Percentiles rank a stretch among this genome's conserved stretches.
These are phyloP conservation scores for Gobius niger DNA, from an alignment of 2,113 vertebrate species.

Conservation along the genomic window DNA sequence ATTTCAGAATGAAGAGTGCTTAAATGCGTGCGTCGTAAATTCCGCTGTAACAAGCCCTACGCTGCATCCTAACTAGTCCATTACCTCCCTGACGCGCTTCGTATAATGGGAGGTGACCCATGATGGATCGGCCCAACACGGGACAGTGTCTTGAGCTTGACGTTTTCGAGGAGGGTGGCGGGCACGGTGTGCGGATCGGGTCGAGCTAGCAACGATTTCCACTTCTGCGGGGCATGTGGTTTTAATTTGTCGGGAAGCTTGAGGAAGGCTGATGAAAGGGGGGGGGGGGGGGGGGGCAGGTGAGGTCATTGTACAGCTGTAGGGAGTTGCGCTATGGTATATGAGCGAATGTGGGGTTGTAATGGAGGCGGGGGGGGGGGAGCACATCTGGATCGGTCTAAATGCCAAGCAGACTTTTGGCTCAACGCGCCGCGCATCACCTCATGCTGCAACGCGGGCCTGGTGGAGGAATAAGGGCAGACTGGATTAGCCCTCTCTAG, in stretches of 20 bases:
- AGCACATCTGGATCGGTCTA: slow-evolving; percentile 6
- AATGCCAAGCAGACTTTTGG: slow-evolving; percentile 38
- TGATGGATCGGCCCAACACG: slow-evolving; percentile 42
- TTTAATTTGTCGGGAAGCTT: slow-evolving; percentile 57
- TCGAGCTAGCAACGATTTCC: slow-evolving; percentile 43
- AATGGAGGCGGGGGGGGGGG: background rate
- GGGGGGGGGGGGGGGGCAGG: slow-evolving; percentile 73
- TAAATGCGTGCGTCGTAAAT: slow-evolving; percentile 9
- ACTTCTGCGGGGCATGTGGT: slow-evolving; percentile 61
- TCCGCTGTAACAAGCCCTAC: slow-evolving; percentile 27
- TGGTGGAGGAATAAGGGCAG: background rate
- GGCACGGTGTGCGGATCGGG: slow-evolving; percentile 30
- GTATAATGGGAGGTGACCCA: slow-evolving; percentile 41
- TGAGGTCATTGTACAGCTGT: slow-evolving; percentile 73
- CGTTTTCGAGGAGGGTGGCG: no score
- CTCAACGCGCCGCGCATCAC: slow-evolving; percentile 4
- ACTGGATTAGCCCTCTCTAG: no score
- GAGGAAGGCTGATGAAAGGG: slow-evolving; percentile 71
- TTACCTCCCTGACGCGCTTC: slow-evolving; percentile 29
- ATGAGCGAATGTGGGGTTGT: slow-evolving; percentile 30
- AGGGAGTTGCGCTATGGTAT: slow-evolving; percentile 27
- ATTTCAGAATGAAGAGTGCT: slow-evolving; percentile 19
- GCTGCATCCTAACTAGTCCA: slow-evolving; percentile 28
- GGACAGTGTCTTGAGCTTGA: slow-evolving; percentile 23
- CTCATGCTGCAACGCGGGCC: background rate